Evolutionary conservation across 2,113 vertebrate genomes (phyloP).

Genomic region (Pterophyllum scalare): DNA sequence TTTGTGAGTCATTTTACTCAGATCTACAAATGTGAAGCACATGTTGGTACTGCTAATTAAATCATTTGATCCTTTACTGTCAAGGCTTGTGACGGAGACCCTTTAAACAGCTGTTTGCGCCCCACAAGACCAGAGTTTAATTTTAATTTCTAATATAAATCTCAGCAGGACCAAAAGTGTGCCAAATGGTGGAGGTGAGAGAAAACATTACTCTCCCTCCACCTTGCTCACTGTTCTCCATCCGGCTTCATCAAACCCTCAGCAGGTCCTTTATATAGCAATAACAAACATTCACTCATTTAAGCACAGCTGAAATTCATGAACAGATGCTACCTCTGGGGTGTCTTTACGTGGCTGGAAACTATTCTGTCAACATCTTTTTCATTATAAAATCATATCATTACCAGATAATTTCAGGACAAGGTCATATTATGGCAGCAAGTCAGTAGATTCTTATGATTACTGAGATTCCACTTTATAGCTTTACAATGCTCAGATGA

Average conservation of each 20-base stretch:
- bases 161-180: constrained; percentile 59
- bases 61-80: neutral
- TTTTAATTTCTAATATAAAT: constrained; percentile 74
- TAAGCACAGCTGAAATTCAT: constrained; percentile 40
- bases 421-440: neutral
- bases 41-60: neutral
- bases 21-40: neutral
- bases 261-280: constrained; percentile 23
- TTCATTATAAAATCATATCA: constrained; percentile 4
- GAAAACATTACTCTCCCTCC: constrained; percentile 46
- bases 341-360: neutral
- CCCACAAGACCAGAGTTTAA: constrained; percentile 35
- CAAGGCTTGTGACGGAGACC: neutral
- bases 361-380: constrained; percentile 9
- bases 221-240: constrained; percentile 53
- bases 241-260: constrained; percentile 58
- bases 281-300: constrained; percentile 3
- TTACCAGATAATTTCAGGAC: neutral
- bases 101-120: neutral
- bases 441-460: constrained; percentile 6
- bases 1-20: neutral
- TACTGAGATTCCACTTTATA: neutral
- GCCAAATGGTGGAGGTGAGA: constrained; percentile 58
- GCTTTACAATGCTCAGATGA: neutral
- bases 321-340: constrained; percentile 19